Percentiles rank a stretch among this genome's conserved stretches.
phyloP scores from a whole-genome alignment of 2,888 invertebrate genomes.

The Pogonocherus hispidulus region DNA sequence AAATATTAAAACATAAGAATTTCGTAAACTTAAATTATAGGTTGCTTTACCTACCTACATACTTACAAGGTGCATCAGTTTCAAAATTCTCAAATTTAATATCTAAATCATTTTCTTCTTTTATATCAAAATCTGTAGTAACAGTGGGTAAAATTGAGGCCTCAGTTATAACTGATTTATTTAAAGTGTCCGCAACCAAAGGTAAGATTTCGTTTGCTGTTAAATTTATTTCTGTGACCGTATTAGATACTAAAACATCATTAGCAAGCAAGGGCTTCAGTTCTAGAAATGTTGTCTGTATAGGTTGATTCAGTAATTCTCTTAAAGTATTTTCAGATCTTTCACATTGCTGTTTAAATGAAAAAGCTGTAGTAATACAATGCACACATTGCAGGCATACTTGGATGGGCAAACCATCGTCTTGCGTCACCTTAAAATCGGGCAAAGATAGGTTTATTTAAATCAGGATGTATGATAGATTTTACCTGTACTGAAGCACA shows the following conservation, averaged over 20 bases:
- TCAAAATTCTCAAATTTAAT: constrained; percentile 32
- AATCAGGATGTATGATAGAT: not conserved
- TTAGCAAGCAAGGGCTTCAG: constrained; percentile 50
- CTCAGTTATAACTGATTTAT: too few species aligned
- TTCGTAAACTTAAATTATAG: too few species aligned
- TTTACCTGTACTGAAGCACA: constrained; percentile 65
- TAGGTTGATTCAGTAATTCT: constrained; percentile 57
- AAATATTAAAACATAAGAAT: not conserved
- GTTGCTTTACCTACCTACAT: not conserved
- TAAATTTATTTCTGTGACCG: constrained; percentile 16
- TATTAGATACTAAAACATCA: constrained; percentile 32
- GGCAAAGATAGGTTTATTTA: not conserved
- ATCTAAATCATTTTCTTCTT: constrained; percentile 29
- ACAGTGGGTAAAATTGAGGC: constrained; percentile 3
- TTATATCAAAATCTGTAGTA: constrained; percentile 11
- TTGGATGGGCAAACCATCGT: constrained; percentile 66
- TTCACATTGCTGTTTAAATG: constrained; percentile 66
- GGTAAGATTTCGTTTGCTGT: constrained; percentile 29
- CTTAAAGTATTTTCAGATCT: constrained; percentile 63
- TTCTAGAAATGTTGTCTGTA: constrained; percentile 49
- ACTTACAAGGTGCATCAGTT: constrained; percentile 25
- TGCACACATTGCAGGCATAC: constrained; percentile 66
- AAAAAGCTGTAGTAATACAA: constrained; percentile 63
- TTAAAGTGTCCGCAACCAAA: constrained; percentile 30
- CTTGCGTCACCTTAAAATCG: constrained; percentile 59